Percentiles rank a stretch among this genome's conserved stretches.
phyloP scores from a whole-genome alignment of 2,797 vertebrate species.

The Botia kubotai region DNA sequence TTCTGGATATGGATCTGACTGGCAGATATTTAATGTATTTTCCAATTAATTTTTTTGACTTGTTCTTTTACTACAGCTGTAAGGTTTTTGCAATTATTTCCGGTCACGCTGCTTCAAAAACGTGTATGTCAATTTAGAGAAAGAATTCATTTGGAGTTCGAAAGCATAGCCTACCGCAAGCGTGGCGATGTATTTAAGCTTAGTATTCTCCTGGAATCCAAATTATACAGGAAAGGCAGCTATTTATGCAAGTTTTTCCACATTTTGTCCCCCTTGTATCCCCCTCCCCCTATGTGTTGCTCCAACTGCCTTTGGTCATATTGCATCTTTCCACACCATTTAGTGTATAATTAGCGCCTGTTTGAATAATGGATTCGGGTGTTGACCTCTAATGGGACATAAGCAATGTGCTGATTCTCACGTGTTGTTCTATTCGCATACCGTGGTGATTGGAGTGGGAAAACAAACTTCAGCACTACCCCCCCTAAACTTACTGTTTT shows the following conservation, averaged over 20 bases:
- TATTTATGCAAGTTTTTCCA: constrained; percentile 81
- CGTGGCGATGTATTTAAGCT: constrained; percentile 22
- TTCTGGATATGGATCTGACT: constrained; percentile 53
- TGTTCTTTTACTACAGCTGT: constrained; percentile 62
- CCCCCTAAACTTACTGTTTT: background rate
- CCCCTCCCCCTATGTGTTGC: constrained; percentile 56
- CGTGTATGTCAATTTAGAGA: constrained; percentile 10
- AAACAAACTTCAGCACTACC: constrained; percentile 31
- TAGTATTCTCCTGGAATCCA: constrained; percentile 61
- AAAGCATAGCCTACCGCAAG: constrained; percentile 6
- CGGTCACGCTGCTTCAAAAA: background rate
- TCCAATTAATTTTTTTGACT: constrained; percentile 39
- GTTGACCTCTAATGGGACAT: constrained; percentile 58
- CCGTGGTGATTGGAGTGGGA: constrained; percentile 46
- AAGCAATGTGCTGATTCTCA: constrained; percentile 51
- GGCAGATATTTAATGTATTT: constrained; percentile 69
- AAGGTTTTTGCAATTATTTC: constrained; percentile 43
- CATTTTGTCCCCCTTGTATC: constrained; percentile 67
- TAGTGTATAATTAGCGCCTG: constrained; percentile 76
- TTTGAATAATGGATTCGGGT: constrained; percentile 69
- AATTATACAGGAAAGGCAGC: constrained; percentile 74
- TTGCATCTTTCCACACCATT: constrained; percentile 83
- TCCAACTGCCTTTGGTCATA: constrained; percentile 70
- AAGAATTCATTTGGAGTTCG: constrained; percentile 29
- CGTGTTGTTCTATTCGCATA: constrained; percentile 48